phyloP scores from a whole-genome alignment of 2,888 invertebrate genomes.

The Stenichneumon culpator region DNA sequence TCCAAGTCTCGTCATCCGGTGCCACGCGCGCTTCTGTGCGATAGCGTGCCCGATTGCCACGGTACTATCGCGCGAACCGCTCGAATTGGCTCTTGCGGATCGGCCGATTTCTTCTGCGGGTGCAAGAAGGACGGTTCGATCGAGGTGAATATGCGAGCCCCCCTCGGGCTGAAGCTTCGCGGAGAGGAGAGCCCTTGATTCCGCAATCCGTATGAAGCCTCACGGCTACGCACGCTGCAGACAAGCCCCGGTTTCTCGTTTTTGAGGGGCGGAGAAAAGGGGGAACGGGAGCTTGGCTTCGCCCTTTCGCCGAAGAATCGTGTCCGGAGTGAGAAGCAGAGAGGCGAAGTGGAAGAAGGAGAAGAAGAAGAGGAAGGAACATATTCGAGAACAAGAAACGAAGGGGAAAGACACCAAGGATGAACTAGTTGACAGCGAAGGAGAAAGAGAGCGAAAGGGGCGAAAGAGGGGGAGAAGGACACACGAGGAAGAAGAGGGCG shows the following conservation, averaged over 20 bases:
- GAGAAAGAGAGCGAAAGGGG: conserved; percentile 58
- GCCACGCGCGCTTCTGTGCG: conserved; percentile 53
- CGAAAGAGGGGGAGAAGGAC: conserved; percentile 54
- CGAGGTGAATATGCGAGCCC: conserved; percentile 20
- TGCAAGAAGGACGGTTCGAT: conserved; percentile 37
- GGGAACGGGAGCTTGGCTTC: conserved; percentile 22
- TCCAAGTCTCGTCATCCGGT: conserved; percentile 43
- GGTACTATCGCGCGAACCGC: conserved; percentile 52
- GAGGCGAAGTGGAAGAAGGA: background rate
- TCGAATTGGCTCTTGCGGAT: conserved; percentile 64
- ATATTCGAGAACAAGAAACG: conserved; percentile 53
- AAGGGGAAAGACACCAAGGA: conserved; percentile 69
- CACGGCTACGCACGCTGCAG: conserved; percentile 55
- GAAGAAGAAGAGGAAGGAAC: conserved; percentile 6
- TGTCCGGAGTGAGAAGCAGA: conserved; percentile 50
- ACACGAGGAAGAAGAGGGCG: conserved; percentile 74
- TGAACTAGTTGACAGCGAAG: conserved; percentile 72
- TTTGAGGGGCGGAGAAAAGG: background rate
- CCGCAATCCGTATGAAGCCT: conserved; percentile 80
- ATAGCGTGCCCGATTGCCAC: conserved; percentile 61
- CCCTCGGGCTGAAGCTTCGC: conserved; percentile 13
- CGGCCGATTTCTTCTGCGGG: conserved; percentile 47
- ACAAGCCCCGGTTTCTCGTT: conserved; percentile 16
- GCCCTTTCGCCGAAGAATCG: conserved; percentile 55
- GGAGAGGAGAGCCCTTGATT: conserved; percentile 80